Base-by-base conservation (phyloP, 2,113 vertebrate genomes). In the Ceyx margarethae region DNA sequence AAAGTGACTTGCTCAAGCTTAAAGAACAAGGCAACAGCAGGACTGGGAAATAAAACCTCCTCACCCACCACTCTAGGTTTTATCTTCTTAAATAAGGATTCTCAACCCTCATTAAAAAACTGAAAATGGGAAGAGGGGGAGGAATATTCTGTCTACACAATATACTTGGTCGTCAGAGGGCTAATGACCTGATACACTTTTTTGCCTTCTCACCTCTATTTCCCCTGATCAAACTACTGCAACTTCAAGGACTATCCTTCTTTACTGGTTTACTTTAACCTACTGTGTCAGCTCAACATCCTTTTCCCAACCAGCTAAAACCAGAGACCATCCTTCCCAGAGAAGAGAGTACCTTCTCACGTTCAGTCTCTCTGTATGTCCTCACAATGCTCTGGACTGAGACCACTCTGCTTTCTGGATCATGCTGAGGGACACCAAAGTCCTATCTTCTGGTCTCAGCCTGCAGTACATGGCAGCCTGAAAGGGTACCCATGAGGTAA, bases 401-500 rank as follows among this genome's bases (percentile, higher is more conserved):
- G 56, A 89, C 46, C 43, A 56, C 46, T 76, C 42, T 3, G 4
- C 68, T 71, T 77, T 85, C 80, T 64, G 46, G 31, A 67, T 33
- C 0, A 0, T 54, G 57, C n/a, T 67, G 60, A 60, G 65, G 67
- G 71, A 87, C 64, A 51, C 58, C 43, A 4, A 87, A 92, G 72
- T 79, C 66, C 79, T 79, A 89, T 11, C 56, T 1, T 3, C 53
- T 64, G 33, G 5, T 77, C 87, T 66, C 75, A 80, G 56, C 64
- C 75, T 21, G 1, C 17, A 67, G 31, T 48, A 94, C 5, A 0
- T 13, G 35, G 54, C 71, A 91, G 78, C 71, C 89, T 33, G 2
- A 71, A 92, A 94, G 81, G 79, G 75, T 89, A 92, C 81, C 85
- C 94, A 85, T 72, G 91, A 87, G 94, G 94, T 91, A 91, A 89